Conservation (phyloP, 92 coral and sea anemone genomes). For the Siderastrea siderea region DNA sequence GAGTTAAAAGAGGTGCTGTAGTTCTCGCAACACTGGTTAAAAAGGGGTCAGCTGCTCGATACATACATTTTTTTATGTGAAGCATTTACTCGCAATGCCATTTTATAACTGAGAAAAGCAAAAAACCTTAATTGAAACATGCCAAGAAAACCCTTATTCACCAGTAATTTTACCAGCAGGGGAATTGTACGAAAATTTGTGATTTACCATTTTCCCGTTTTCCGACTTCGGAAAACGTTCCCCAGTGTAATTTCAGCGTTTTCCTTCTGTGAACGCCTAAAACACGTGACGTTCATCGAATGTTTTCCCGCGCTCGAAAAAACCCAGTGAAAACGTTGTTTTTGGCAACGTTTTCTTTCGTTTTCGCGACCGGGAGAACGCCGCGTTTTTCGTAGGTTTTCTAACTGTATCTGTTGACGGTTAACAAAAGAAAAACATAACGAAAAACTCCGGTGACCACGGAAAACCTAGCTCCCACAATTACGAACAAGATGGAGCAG, state of each 20-base stretch:
- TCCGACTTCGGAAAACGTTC: not conserved
- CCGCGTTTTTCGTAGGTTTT: not conserved
- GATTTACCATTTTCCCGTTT: not conserved
- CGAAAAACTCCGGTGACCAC: slow-evolving; percentile 1
- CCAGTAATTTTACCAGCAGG: not conserved
- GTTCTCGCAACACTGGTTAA: too few relatives aligned
- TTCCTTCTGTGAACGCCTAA: not conserved
- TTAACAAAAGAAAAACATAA: not conserved
- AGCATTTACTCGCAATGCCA: too few relatives aligned
- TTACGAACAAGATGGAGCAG: too few relatives aligned
- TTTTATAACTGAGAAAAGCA: too few relatives aligned
- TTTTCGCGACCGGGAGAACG: not conserved
- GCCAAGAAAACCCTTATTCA: slow-evolving; percentile 1
- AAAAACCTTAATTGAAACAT: not conserved
- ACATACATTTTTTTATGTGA: too few relatives aligned
- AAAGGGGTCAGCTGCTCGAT: too few relatives aligned
- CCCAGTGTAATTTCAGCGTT: not conserved
- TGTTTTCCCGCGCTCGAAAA: not conserved
- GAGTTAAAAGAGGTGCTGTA: too few relatives aligned
- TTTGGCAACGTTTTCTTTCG: not conserved
- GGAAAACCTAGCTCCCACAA: too few relatives aligned
- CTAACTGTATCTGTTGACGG: not conserved
- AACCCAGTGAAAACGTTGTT: not conserved
- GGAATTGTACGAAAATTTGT: not conserved
- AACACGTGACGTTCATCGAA: not conserved